Evolutionary conservation across 2,797 vertebrate species (phyloP).

Genomic region (Falco rusticolus): DNA sequence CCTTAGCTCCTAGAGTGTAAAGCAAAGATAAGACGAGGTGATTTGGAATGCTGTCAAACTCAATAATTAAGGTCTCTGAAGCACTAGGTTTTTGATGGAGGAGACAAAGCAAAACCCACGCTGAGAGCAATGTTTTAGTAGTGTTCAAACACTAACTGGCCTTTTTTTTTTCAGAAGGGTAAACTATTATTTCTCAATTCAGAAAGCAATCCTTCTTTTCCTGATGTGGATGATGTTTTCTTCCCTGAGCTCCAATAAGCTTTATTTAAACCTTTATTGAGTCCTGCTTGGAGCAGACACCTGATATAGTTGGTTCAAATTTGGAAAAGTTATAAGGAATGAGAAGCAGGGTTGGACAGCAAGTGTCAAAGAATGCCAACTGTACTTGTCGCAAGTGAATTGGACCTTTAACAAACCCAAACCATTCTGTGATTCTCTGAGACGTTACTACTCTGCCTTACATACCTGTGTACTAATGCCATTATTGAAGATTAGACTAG

Average conservation of each 20-base stretch:
- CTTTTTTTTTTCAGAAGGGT: not conserved
- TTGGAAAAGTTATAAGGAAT: not conserved
- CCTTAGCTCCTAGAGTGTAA: not conserved
- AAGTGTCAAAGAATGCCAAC: not conserved
- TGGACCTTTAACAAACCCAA: not conserved
- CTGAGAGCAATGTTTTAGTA: not conserved
- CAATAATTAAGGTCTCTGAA: not conserved
- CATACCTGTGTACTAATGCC: rapidly evolving
- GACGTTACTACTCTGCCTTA: not conserved
- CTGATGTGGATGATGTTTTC: not conserved
- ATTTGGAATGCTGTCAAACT: not conserved
- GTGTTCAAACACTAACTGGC: not conserved
- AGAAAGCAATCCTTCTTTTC: not conserved
- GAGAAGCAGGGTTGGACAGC: not conserved
- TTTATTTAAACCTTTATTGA: not conserved
- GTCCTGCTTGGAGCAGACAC: not conserved
- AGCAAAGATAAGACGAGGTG: not conserved
- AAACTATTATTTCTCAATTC: not conserved
- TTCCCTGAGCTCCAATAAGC: not conserved
- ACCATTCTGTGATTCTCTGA: not conserved
- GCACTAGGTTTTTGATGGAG: not conserved
- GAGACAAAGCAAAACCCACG: not conserved
- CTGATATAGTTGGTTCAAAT: not conserved
- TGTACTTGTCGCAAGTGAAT: not conserved
- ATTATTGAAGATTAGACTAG: not conserved